Evolutionary conservation across 2,113 vertebrate species (phyloP), one percentile per base, ranked within the genome.

Genomic region (Coreoperca whiteheadi): DNA sequence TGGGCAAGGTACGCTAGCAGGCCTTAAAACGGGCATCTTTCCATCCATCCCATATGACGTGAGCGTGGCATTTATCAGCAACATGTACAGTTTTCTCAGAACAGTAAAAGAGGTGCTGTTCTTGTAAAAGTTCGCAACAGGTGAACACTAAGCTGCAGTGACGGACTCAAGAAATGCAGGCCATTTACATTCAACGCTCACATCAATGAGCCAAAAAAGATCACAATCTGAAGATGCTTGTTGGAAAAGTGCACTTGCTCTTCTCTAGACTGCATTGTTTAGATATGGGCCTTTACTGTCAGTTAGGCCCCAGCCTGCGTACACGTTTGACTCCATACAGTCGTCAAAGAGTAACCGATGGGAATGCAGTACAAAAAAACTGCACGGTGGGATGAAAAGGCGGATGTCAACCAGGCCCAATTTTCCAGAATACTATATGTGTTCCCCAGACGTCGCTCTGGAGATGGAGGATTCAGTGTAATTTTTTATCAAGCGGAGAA

Each of bases 171-270:
- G 32, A 61, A 28, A 57, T 6, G 50, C 7, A 23, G 80, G 43
- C 41, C 57, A 28, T 43, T 59, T 74, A 73, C 67, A 84, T 81
- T 77, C 63, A 69, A 46, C 69, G 16, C 32, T 43, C 63, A 61
- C 39, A 28, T 48, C 28, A 54, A 64, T 43, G 48, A 72, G 34
- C 77, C 70, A 4, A 43, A 39, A 20, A 18, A 30, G 1, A 79
- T 51, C 12, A 4, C 28, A 2, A 59, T 68, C 74, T 50, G 34
- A 51, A 74, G 79, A 73, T 16, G 34, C 57, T 63, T 46, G 41
- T 25, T 53, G 59, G 61, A 46, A 65, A 53, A 60, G 37, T 67
- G 28, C 56, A 25, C n/a, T 39, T 39, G 50, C 32, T 54, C 48
- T 68, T 34, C 34, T 75, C 2, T 7, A 12, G n/a, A 60, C 32